Base-by-base conservation (phyloP, 1,140 invertebrate species). In the Trigoniulus corallinus region DNA sequence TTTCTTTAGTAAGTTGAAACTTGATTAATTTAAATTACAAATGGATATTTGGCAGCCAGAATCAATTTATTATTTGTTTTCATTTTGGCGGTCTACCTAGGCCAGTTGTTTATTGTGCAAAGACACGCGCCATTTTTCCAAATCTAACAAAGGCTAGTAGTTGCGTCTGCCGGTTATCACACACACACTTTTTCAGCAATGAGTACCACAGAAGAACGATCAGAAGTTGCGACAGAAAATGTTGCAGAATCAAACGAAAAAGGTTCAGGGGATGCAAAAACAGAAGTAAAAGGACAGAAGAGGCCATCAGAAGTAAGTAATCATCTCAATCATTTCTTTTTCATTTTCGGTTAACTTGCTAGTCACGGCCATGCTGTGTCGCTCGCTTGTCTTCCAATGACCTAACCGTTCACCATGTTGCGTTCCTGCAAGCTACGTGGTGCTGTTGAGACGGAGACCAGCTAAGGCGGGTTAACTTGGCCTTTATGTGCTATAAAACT, bases 141-240 rank as follows among this genome's bases (percentile, higher is more conserved):
- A 51, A 39, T 51, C 42, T 45, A 51, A 41, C 45, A 51, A 51
- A 43, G 42, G 26, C 23, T 23, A 45, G 42, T 39, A 51, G 50
- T 12, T 4, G 12, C 4, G 24, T 47, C 22, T 22, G 22, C 4
- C 50, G 27, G 22, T 46, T 21, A 3, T 37, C n/a, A n/a, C n/a
- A n/a, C n/a, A n/a, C n/a, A n/a, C n/a, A n/a, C 25, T 10, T 23
- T 39, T 7, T 48, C 59, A 65, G 77, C 65, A 71, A 84, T 85
- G 82, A 84, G 82, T 77, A 75, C 80, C 69, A 83, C 81, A 72
- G 80, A 82, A 71, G 83, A 82, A 71, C 82, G 81, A 70, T 71
- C 73, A 63, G 81, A 84, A 72, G 81, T 84, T 65, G 80, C 78
- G 56, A 79, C 84, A 51, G 81, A 84, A 67, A 84, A 84, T 74